Base-by-base conservation (phyloP, 2,888 invertebrate genomes). In the Acanthoscelides obtectus region DNA sequence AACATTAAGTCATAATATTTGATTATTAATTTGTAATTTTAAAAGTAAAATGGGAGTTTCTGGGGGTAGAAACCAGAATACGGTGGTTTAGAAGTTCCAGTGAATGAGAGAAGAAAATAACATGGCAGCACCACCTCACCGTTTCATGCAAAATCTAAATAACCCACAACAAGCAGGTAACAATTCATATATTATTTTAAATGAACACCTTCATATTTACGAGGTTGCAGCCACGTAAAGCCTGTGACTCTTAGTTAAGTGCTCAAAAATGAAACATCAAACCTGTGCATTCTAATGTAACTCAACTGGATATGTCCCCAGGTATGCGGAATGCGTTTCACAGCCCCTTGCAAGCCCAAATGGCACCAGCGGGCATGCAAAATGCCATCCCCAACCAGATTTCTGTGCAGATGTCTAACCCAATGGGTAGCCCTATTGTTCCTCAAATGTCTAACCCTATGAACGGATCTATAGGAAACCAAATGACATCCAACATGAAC, bases 101-200 rank as follows among this genome's bases (percentile, higher is more conserved):
- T 12, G 45, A 45, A 8, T 8, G 25, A 25, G 25, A 5, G 25
- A 8, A 25, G 25, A 25, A 25, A 65, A 12, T n/a, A 20, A 20
- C 20, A 93, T 93, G 93, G 89, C 92, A 69, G 92, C 91, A 2
- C 91, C 91, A 80, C 91, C 91, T 64, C 92, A 93, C 82, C 91
- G 91, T 81, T 93, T 92, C 80, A 90, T 92, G 76, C 88, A 90
- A 22, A 91, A 91, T 75, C 90, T 92, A 79, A 90, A 90, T 78
- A 90, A 88, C 74, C 83, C 87, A 64, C 91, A 90, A 79, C 87
- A 88, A 72, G 72, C 78, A 70, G 77, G 76, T 76, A 73, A 64
- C n/a, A 25, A 21, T 20, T 22, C 20, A 22, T 68, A 4, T 68
- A 22, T 68, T 5, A 4, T 70, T 22, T 22, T 22, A 45, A n/a